phyloP scores from a whole-genome alignment of 2,113 vertebrate genomes.

The Taxidea taxus region DNA sequence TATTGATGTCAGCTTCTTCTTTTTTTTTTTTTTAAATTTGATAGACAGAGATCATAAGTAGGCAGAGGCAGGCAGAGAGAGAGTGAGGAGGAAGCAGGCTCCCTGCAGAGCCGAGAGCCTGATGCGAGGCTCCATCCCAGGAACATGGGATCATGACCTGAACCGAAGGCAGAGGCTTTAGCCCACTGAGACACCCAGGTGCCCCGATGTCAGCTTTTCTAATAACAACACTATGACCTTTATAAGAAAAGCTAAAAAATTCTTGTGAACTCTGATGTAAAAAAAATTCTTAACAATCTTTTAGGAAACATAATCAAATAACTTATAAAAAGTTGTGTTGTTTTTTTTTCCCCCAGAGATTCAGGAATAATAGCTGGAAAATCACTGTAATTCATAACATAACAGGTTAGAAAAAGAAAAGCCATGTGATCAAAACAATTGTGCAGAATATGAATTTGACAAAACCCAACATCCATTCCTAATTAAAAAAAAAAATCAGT shows the following conservation, averaged over 20 bases:
- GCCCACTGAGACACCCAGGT: no score
- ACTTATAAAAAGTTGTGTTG: not conserved
- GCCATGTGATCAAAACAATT: not conserved
- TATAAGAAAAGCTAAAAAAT: not conserved
- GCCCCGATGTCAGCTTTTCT: not conserved
- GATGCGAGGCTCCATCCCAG: no score
- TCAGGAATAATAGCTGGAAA: not conserved
- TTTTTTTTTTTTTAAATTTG: no score
- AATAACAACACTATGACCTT: not conserved
- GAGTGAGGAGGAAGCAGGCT: no score
- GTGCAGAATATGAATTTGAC: not conserved
- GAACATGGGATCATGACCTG: no score
- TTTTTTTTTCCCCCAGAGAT: not conserved
- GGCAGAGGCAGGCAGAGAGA: no score
- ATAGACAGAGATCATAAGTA: no score
- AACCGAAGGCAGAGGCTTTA: no score
- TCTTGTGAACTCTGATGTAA: not conserved
- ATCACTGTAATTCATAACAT: not conserved
- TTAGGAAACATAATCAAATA: not conserved
- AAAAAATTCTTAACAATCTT: not conserved
- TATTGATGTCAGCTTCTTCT: not conserved
- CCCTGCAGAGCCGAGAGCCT: no score
- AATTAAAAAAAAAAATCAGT: not conserved
- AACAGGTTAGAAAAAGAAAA: not conserved
- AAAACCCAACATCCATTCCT: not conserved